Evolutionary conservation across 2,888 invertebrate genomes (phyloP), one percentile per base, ranked within the genome.

Genomic region (Apodemia zela): DNA sequence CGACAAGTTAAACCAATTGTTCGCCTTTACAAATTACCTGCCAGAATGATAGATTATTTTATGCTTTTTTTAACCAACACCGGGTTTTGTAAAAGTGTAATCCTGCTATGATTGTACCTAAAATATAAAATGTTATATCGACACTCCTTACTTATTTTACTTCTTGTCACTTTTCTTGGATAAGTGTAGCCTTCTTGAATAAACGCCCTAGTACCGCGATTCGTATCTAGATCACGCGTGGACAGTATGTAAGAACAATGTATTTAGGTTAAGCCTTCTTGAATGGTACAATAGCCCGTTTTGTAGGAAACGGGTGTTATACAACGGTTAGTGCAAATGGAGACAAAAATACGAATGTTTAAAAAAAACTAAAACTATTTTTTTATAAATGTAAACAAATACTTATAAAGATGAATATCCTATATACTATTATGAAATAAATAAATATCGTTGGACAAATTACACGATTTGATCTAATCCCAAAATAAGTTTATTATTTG

Each of bases 211-310:
- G 15, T 15, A 42, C 42, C 42, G 42, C 42, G 42, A 42, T 42
- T 42, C 42, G 42, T 42, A 42, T 42, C 42, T 42, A 42, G 42
- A 15, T 42, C 42, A 42, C 42, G 42, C 42, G 15, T 42, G 42
- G 42, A 42, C 42, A 42, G 13, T 42, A 15, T 42, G 15, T 15
- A 15, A 42, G 42, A 42, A 42, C 42, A 42, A 42, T 42, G 42
- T 42, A 42, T 42, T 42, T 42, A 42, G 42, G 42, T 42, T 42
- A 42, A 42, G 42, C 42, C 42, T 42, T 42, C 42, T 42, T 42
- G 42, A 13, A 42, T 42, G 42, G 42, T 13, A 42, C 42, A 42
- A 42, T 42, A 42, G 42, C 42, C 42, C 42, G 42, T 42, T 42
- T 42, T 42, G 42, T 42, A 42, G 42, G 42, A 42, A 42, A 42